These are phyloP conservation scores for Macroglossus sobrinus DNA, from an alignment of 2,113 vertebrate genomes.

Conservation along the genomic window DNA sequence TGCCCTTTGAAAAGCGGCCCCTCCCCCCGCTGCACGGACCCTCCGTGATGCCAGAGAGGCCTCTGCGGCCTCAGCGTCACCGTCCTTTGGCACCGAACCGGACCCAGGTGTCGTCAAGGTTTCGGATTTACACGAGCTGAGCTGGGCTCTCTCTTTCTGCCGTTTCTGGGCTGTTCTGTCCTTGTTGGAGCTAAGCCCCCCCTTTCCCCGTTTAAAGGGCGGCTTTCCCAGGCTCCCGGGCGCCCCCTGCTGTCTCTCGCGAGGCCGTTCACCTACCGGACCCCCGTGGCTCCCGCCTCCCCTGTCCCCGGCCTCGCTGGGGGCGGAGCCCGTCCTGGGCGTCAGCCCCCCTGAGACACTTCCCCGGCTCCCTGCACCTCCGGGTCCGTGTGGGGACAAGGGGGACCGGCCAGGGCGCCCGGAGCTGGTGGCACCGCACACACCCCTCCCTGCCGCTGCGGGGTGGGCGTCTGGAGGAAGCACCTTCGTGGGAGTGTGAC, in stretches of 20 bases:
- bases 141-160: not conserved
- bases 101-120: not conserved
- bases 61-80: not conserved
- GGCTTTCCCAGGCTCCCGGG: not conserved
- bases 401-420: rapidly evolving
- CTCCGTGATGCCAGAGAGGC: not conserved
- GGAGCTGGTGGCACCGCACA: rapidly evolving
- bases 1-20: not conserved
- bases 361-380: rapidly evolving
- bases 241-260: too few relatives aligned
- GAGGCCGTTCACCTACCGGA: too few relatives aligned
- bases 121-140: not conserved
- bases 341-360: not conserved
- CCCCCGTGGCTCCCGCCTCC: too few relatives aligned
- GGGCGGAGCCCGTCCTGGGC: not conserved
- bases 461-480: rapidly evolving
- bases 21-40: not conserved
- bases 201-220: not conserved
- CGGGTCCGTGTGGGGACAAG: too few relatives aligned
- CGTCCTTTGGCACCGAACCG: not conserved
- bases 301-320: not conserved
- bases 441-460: too few relatives aligned
- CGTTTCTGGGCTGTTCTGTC: not conserved
- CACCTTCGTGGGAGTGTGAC: too few relatives aligned
- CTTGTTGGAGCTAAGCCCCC: not conserved